Base-by-base conservation (phyloP, 2,888 invertebrate species). In the Cephus spinipes region DNA sequence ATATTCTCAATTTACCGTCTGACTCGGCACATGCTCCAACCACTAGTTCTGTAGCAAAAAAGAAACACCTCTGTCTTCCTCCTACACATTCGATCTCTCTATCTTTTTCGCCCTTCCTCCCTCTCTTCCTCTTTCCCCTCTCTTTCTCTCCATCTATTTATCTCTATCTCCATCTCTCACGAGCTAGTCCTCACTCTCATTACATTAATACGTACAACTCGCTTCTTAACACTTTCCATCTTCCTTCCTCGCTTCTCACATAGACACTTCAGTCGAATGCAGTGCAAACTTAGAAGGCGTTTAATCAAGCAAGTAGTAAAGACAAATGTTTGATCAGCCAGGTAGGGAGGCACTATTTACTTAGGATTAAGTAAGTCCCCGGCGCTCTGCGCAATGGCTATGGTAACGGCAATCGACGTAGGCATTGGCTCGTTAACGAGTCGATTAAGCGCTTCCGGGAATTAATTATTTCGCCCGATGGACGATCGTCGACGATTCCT, bases 281-380 rank as follows among this genome's bases (percentile, higher is more conserved):
- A 82, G 83, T 85, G 85, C 81, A 85, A 87, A 87, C 86, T 85
- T 83, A 80, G 82, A 85, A 80, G 84, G 84, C 86, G 89, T 87
- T 90, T 89, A 90, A 91, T 90, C 90, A 90, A 87, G 85, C 90
- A 87, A 89, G 89, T 86, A 86, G 87, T 88, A 85, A 88, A 89
- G 90, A 89, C 90, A 91, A 91, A 91, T 91, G 89, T 91, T 91
- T 91, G 90, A 90, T 89, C 87, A 88, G 88, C 84, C 88, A 85
- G 86, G 85, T 85, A 85, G 76, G 84, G 83, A 82, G 82, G 77
- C 77, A 77, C 77, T 80, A 87, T 89, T 89, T 90, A 84, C 86
- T 89, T 85, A 87, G 87, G 88, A 90, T 90, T 89, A 88, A 85
- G 77, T 78, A 77, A 83, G 81, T 84, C 78, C 74, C 76, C 74